Conservation (phyloP, 2,888 invertebrate genomes). For the Corythucha ciliata region DNA sequence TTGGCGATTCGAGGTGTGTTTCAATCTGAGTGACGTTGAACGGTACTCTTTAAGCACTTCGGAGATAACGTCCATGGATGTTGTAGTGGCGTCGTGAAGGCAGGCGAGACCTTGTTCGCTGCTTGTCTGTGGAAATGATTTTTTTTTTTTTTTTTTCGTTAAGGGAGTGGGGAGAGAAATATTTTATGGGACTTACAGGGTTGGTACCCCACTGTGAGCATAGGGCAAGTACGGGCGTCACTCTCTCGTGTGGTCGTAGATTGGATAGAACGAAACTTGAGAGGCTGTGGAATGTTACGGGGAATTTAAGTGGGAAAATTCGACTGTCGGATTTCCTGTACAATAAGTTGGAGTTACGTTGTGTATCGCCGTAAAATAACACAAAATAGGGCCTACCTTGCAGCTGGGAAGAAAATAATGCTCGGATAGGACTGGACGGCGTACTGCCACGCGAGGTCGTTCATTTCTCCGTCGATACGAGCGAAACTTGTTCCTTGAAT, state of each 20-base stretch:
- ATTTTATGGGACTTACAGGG: constrained; percentile 22
- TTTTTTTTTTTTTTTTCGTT: too few relatives aligned
- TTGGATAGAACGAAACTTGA: constrained; percentile 64
- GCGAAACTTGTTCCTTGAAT: constrained; percentile 49
- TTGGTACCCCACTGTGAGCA: constrained; percentile 29
- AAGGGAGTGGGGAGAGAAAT: background rate
- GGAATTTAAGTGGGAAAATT: constrained; percentile 53
- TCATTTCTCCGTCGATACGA: constrained; percentile 68
- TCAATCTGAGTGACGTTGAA: constrained; percentile 1
- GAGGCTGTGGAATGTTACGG: constrained; percentile 56
- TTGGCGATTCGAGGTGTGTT: constrained; percentile 6
- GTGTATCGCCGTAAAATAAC: too few relatives aligned
- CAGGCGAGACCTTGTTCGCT: constrained; percentile 26
- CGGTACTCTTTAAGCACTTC: constrained; percentile 24
- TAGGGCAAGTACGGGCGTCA: constrained; percentile 29
- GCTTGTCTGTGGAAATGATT: constrained; percentile 21
- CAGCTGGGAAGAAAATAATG: constrained; percentile 66
- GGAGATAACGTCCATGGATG: constrained; percentile 23
- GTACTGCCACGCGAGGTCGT: constrained; percentile 81
- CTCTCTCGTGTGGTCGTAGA: constrained; percentile 43
- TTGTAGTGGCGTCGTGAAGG: constrained; percentile 23
- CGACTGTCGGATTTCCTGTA: constrained; percentile 60
- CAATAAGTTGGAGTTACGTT: too few relatives aligned
- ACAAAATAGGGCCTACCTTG: too few relatives aligned
- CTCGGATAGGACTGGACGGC: constrained; percentile 70